Evolutionary conservation across 2,888 invertebrate genomes (phyloP).

Genomic region (Lobophora halterata): DNA sequence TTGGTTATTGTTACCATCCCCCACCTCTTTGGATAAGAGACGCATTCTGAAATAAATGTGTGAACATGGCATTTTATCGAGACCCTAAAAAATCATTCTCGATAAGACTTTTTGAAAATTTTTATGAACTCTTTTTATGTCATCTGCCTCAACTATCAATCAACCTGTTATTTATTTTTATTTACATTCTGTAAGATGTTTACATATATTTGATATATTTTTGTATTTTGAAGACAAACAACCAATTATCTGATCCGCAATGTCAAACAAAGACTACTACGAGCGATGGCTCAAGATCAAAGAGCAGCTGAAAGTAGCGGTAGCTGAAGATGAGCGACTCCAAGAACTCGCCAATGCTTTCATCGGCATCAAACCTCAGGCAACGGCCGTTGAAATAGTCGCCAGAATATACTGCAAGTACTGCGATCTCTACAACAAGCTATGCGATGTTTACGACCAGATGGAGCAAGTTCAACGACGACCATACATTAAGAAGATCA

Average conservation of each 20-base stretch:
- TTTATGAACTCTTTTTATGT: too few relatives aligned
- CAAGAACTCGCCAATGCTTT: slow-evolving; percentile 51
- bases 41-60: slow-evolving; percentile 19
- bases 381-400: slow-evolving; percentile 69
- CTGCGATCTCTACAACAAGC: slow-evolving; percentile 74
- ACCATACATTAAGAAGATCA: slow-evolving; percentile 75
- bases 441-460: slow-evolving; percentile 82
- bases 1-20: slow-evolving; percentile 55
- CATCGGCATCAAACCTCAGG: slow-evolving; percentile 68
- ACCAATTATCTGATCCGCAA: slow-evolving; percentile 25
- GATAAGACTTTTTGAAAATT: too few relatives aligned
- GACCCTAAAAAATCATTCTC: not conserved
- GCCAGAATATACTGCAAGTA: slow-evolving; percentile 77
- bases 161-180: too few relatives aligned
- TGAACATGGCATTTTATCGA: slow-evolving; percentile 2
- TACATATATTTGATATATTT: not conserved
- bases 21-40: slow-evolving; percentile 23
- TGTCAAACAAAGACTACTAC: slow-evolving; percentile 65
- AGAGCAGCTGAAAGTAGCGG: slow-evolving; percentile 42
- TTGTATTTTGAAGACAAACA: not conserved
- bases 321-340: slow-evolving; percentile 56
- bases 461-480: slow-evolving; percentile 83
- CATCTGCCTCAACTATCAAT: too few relatives aligned
- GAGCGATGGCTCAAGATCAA: slow-evolving; percentile 62
- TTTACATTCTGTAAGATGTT: too few relatives aligned